Percentiles rank a stretch among this genome's conserved stretches.
Conservation (phyloP, 2,797 vertebrate genomes). For the Pseudomugil gertrudae region DNA sequence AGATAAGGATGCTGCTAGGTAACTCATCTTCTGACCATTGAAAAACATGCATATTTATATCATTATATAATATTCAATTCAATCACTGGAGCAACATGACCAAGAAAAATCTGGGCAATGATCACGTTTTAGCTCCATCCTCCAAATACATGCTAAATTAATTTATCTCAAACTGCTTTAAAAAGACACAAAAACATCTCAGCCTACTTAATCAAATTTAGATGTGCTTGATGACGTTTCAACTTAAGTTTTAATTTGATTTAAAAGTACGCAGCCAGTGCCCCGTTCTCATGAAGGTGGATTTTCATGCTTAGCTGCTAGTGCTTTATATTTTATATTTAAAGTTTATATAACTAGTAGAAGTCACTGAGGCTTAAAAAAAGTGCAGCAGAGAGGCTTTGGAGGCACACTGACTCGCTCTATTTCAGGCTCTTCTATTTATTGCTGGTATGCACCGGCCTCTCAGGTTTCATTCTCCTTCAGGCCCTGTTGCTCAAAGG, state of each 20-base stretch:
- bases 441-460: slow-evolving; percentile 79
- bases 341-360: slow-evolving; percentile 9
- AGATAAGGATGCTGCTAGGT: too few relatives aligned
- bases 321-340: slow-evolving; percentile 19
- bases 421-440: slow-evolving; percentile 87
- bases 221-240: background rate
- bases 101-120: background rate
- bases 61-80: too few relatives aligned
- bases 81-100: background rate
- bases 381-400: slow-evolving; percentile 39
- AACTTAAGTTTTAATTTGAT: background rate
- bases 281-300: background rate
- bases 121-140: background rate
- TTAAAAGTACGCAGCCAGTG: background rate
- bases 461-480: slow-evolving; percentile 76
- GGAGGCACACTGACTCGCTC: slow-evolving; percentile 56
- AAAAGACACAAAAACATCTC: background rate
- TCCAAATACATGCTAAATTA: background rate
- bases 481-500: slow-evolving; percentile 39
- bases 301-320: background rate
- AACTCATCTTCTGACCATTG: background rate
- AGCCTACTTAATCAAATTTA: background rate
- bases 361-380: slow-evolving; percentile 5
- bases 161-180: background rate
- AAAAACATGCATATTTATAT: background rate